These are phyloP conservation scores for Selenia dentaria DNA, from an alignment of 2,888 invertebrate genomes.

Conservation along the genomic window DNA sequence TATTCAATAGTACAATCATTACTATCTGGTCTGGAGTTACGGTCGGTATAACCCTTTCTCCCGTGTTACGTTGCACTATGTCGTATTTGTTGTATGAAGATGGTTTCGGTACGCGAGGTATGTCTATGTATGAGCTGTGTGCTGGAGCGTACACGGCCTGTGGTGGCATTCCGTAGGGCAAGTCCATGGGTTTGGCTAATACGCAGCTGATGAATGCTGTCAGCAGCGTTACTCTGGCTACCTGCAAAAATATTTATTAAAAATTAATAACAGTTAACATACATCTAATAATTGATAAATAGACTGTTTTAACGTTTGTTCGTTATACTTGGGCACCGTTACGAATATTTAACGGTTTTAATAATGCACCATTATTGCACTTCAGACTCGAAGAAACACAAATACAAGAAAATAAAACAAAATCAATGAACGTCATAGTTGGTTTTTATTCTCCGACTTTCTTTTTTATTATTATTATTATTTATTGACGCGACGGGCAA, in stretches of 20 bases:
- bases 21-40: neutral
- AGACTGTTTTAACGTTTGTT: too few species aligned
- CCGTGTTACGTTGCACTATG: neutral
- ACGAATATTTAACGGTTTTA: too few species aligned
- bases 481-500: too few species aligned
- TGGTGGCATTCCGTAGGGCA: neutral
- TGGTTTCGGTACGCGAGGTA: constrained; percentile 1
- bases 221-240: neutral
- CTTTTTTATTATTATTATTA: too few species aligned
- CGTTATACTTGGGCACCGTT: too few species aligned
- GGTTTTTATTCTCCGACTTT: too few species aligned
- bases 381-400: too few species aligned
- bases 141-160: neutral
- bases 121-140: neutral
- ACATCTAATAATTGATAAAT: too few species aligned
- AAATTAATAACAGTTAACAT: too few species aligned
- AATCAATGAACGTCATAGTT: too few species aligned
- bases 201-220: neutral
- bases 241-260: constrained; percentile 2
- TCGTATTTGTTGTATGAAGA: neutral
- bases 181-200: neutral
- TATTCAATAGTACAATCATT: neutral
- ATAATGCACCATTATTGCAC: too few species aligned
- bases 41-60: neutral
- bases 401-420: too few species aligned